Evolutionary conservation across 1,140 invertebrate species (phyloP), one percentile per base, ranked within the genome.

Genomic region (Drepana arcuata): DNA sequence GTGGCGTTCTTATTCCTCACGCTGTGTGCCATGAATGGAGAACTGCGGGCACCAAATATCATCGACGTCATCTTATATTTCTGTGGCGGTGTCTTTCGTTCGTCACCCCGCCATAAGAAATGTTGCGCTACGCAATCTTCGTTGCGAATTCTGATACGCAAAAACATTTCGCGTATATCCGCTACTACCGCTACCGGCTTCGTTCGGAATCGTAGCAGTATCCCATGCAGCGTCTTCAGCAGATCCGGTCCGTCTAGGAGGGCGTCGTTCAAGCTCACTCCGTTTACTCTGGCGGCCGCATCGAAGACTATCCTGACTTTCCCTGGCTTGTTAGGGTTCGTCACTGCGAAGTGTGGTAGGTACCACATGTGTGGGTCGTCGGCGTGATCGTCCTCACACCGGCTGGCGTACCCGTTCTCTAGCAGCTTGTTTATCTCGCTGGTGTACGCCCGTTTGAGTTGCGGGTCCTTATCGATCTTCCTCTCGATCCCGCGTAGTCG

Each of bases 1-100:
- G 31, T 2, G 3, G 54, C 54, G 23, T 58, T 58, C 48, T 49
- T 52, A 46, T 52, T 48, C 41, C 38, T 46, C 12, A 51, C 43
- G 13, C 37, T 45, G 1, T 38, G 31, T n/a, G 55, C 50, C 7
- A 37, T 39, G 2, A 36, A 46, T 2, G 51, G 56, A 1, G 44
- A 48, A 16, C 34, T 44, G 2, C 38, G 32, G 0, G 56, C 56
- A 0, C 56, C 56, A 16, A 59, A 58, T 1, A 53, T 42, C 14
- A 57, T 16, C 9, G 16, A 18, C 9, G 30, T 24, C 54, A 57
- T 57, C 6, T 21, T 24, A 31, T 27, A 48, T 14, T 15, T 21
- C 9, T 36, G 34, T 7, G 41, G n/a, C 0, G 41, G 31, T 1
- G 7, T 7, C 0, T 3, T n/a, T 13, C 34, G 6, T n/a, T 9